phyloP scores from a whole-genome alignment of 2,888 invertebrate species.

The Leptinotarsa tumamoca region DNA sequence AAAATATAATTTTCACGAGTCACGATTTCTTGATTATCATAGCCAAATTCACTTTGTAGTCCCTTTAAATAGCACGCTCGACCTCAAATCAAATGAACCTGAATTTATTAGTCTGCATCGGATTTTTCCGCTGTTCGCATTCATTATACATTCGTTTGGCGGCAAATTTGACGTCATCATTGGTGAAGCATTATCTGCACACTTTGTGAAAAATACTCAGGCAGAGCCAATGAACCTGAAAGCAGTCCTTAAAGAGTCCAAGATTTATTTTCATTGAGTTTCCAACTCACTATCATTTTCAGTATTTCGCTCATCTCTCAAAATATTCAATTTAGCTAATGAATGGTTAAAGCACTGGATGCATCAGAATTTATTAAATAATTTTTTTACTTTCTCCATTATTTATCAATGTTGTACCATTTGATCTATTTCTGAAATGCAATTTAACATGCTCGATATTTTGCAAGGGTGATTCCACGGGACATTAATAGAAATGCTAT shows the following conservation, averaged over 20 bases:
- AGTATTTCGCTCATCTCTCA: neutral
- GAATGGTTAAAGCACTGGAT: no score
- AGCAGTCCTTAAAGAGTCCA: no score
- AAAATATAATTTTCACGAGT: constrained; percentile 14
- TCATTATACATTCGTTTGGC: constrained; percentile 13
- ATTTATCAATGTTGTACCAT: no score
- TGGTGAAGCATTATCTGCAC: neutral
- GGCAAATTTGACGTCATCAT: constrained; percentile 6
- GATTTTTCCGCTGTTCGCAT: constrained; percentile 12
- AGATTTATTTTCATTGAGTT: no score
- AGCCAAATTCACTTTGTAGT: constrained; percentile 6
- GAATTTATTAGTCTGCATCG: constrained; percentile 7
- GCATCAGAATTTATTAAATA: no score
- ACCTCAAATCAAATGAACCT: constrained; percentile 7
- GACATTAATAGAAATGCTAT: no score
- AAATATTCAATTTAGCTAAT: neutral
- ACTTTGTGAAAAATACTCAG: neutral
- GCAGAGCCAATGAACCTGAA: neutral
- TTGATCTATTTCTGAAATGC: no score
- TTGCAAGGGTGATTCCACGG: no score
- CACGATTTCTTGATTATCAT: neutral
- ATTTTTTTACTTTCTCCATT: no score
- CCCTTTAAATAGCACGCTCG: constrained; percentile 1
- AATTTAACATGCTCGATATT: no score
- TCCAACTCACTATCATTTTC: neutral